Evolutionary conservation across 2,113 vertebrate genomes (phyloP).

Genomic region (Sinocyclocheilus anshuiensis): DNA sequence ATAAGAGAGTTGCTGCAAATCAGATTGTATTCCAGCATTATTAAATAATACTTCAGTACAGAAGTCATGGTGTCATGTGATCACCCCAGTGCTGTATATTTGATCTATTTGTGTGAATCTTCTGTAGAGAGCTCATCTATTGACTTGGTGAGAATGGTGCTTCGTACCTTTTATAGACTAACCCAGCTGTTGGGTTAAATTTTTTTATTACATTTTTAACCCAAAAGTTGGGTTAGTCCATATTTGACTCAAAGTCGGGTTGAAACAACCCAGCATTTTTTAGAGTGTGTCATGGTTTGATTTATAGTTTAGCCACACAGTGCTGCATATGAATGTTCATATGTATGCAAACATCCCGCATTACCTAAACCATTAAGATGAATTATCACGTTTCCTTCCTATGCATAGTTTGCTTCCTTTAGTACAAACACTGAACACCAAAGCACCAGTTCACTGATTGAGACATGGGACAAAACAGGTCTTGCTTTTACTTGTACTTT

Average conservation of each 20-base stretch:
- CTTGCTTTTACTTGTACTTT: background rate
- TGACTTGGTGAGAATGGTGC: constrained; percentile 74
- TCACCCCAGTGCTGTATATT: constrained; percentile 53
- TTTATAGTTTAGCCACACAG: background rate
- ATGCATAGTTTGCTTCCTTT: background rate
- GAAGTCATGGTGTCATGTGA: background rate
- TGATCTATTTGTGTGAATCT: constrained; percentile 65
- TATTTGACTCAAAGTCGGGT: too few relatives aligned
- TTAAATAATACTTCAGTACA: too few relatives aligned
- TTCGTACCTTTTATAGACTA: constrained; percentile 74
- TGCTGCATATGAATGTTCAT: background rate
- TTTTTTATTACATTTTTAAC: too few relatives aligned
- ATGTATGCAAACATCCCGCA: background rate
- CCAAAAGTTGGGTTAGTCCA: too few relatives aligned
- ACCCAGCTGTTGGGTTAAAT: too few relatives aligned
- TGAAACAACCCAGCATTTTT: too few relatives aligned
- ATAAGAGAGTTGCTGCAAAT: background rate
- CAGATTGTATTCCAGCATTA: background rate
- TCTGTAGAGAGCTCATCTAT: constrained; percentile 76
- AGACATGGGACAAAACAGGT: background rate
- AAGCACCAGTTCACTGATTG: background rate
- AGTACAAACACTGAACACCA: background rate
- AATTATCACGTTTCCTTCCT: background rate
- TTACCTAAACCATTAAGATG: background rate
- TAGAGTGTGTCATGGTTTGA: background rate